Base-by-base conservation (phyloP, 37 sponge, comb jelly and placozoan species). In the Corticium candelabrum region DNA sequence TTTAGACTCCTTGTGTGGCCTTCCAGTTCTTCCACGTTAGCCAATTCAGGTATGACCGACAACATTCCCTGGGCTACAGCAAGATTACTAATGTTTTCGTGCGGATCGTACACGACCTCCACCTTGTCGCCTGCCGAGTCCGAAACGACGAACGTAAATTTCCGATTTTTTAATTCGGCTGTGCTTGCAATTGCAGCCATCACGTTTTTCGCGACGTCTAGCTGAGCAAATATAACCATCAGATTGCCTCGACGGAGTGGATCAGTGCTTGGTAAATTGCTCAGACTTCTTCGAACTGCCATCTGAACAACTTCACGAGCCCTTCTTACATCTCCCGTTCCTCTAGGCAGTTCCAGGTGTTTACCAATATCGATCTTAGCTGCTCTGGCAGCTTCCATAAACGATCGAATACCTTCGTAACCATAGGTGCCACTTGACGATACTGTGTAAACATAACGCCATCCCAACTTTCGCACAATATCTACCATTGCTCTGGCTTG, bases 401-500 rank as follows among this genome's bases (percentile, higher is more conserved):
- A 80, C 30, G 68, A 79, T 34, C 41, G 67, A 2, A 85, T 82
- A 4, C 90, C 93, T 0, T 80, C 76, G 35, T 77, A 39, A 0
- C 93, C 93, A 33, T 89, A 89, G 4, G 84, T n/a, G 70, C 89
- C 83, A 1, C 57, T 27, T 1, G 87, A 82, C 68, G 79, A 77
- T 5, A 93, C 39, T 36, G 7, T 27, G 31, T 79, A 76, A 1
- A 91, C 87, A 71, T 75, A 87, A 32, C 75, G 85, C 96, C 96
- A 96, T 3, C 81, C 76, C 74, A 92, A 89, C 32, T 40, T 30
- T 7, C 38, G 40, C 1, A 87, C 32, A 1, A 93, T 27, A 39
- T 89, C 94, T 0, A 85, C 82, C 83, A 96, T 89, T 1, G 96
- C 96, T n/a, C 29, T 5, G 0, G 90, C 90, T 39, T 93, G 94